phyloP scores from a whole-genome alignment of 2,113 vertebrate species.

The Cromileptes altivelis region DNA sequence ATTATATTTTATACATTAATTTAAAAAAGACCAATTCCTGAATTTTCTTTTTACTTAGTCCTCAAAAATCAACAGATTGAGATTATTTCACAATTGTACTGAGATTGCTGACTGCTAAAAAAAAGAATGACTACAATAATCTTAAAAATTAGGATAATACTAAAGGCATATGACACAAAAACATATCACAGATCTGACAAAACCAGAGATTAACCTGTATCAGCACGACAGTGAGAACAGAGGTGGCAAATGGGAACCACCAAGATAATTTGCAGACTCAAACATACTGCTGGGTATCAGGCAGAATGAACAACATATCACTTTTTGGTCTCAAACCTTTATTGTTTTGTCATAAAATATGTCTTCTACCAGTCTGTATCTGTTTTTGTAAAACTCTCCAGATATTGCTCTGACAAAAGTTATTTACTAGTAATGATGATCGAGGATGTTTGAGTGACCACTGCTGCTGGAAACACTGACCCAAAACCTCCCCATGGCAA shows the following conservation, averaged over 20 bases:
- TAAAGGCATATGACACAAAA: not conserved
- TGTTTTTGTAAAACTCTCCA: not conserved
- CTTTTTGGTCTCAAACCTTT: not conserved
- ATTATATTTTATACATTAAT: not conserved
- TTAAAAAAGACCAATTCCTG: not conserved
- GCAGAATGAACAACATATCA: no score
- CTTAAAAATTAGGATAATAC: not conserved
- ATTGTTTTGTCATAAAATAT: not conserved
- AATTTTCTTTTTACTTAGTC: no score
- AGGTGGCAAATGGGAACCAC: not conserved
- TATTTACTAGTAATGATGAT: not conserved
- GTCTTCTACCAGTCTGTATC: not conserved
- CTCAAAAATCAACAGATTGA: no score
- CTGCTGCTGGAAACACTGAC: slow-evolving; percentile 21
- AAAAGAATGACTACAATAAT: not conserved
- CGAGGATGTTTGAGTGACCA: not conserved
- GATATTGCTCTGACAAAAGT: not conserved
- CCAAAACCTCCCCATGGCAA: slow-evolving; percentile 10
- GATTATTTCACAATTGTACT: no score
- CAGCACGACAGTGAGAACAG: not conserved
- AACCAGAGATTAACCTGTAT: not conserved
- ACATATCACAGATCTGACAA: not conserved
- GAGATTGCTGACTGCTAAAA: not conserved
- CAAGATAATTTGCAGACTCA: not conserved
- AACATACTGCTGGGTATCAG: not conserved